Evolutionary conservation across 2,888 invertebrate genomes (phyloP), one percentile per base, ranked within the genome.

Genomic region (Dastarcus helophoroides): DNA sequence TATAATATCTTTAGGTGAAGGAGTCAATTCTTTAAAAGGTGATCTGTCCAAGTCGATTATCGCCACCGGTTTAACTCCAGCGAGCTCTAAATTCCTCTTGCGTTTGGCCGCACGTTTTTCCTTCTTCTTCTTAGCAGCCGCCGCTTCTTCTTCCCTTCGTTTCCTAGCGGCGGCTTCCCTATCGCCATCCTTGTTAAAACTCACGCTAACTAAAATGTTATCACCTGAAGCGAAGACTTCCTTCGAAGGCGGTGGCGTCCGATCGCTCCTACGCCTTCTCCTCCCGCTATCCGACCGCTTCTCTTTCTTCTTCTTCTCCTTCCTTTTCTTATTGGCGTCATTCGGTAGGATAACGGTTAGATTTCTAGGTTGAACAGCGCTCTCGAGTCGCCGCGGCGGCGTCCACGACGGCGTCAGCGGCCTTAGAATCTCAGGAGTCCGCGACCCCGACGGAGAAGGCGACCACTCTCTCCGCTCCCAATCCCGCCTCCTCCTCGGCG

Each of bases 191-290:
- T 84, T 83, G 55, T 82, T 80, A 61, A 90, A 91, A 59, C 86
- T 89, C 10, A 91, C 86, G 62, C 88, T 89, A 7, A 91, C 89
- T 40, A 91, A 71, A 49, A 91, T 90, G 56, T 89, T 90, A 60
- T 90, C 86, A 3, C 90, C 90, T 7, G 89, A 88, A 1, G 90
- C 86, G 56, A 88, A 90, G 3, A 91, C 86, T 62, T 89, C 89
- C 57, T 90, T 90, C 2, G 82, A 81, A 1, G 84, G 82, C 29
- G 68, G 71, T n/a, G 67, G 68, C 0, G 71, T 71, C 22, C 59
- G 48, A 26, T 61, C 59, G 12, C 48, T 46, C 14, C 60, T 49
- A 30, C 55, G 56, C 19, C 62, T 46, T 41, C 63, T 63, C 25
- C 61, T 62, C 16, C 57, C 58, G 33, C 62, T 62, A 31, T 62